Evolutionary conservation across 1,140 invertebrate genomes (phyloP).

Genomic region (Drosophila rhopaloa): DNA sequence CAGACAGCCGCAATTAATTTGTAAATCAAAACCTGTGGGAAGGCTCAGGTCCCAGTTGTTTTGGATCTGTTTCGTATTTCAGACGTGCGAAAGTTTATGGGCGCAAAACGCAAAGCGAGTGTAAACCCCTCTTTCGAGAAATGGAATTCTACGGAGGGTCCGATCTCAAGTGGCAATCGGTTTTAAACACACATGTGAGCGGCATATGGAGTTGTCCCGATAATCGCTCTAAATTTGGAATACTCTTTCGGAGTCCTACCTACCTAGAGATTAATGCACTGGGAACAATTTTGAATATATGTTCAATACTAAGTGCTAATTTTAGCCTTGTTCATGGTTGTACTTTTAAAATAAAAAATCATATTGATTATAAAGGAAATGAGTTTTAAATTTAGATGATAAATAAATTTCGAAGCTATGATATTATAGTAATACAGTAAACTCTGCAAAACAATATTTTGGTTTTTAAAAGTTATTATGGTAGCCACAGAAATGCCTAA

Average conservation of each 20-base stretch:
- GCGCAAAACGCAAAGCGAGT: slow-evolving; percentile 4
- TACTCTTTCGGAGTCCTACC: slow-evolving; percentile 28
- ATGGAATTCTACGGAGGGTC: slow-evolving; percentile 11
- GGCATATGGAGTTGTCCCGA: slow-evolving; percentile 43
- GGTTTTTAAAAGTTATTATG: no score
- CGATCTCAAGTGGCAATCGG: slow-evolving; percentile 39
- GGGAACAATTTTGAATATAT: not conserved
- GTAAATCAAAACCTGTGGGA: slow-evolving; percentile 73
- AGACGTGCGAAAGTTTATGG: slow-evolving; percentile 66
- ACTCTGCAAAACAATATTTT: no score
- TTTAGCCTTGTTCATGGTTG: no score
- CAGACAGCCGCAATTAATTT: slow-evolving; percentile 38
- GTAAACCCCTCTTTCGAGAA: slow-evolving; percentile 2
- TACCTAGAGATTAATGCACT: slow-evolving; percentile 27
- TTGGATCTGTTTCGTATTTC: slow-evolving; percentile 22
- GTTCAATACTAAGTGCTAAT: not conserved
- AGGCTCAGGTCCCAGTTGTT: slow-evolving; percentile 41
- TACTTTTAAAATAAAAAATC: no score
- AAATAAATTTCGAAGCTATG: no score
- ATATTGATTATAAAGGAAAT: no score
- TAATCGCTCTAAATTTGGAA: slow-evolving; percentile 50
- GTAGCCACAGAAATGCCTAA: no score
- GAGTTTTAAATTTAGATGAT: no score
- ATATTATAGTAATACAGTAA: no score
- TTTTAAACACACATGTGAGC: slow-evolving; percentile 23